Conservation (phyloP, 2,113 vertebrate genomes). For the Falco punctatus region DNA sequence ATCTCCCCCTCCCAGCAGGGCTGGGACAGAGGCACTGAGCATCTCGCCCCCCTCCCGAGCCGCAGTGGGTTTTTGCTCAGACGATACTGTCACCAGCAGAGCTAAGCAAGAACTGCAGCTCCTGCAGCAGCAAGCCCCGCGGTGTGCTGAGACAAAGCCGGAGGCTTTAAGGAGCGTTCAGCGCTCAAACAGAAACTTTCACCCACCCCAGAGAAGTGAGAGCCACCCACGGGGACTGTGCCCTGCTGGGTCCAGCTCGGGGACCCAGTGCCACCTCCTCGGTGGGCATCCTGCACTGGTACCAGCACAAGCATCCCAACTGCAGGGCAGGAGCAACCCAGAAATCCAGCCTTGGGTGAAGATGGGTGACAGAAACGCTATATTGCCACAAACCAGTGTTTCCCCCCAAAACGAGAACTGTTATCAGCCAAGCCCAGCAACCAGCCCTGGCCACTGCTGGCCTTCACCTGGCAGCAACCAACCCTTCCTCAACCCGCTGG, state of each 20-base stretch:
- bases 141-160: fast-evolving
- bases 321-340: not conserved
- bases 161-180: not conserved
- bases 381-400: fast-evolving
- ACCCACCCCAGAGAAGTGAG: not conserved
- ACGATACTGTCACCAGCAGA: conserved; percentile 52
- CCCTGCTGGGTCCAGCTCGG: fast-evolving
- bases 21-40: not conserved
- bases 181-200: not conserved
- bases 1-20: fast-evolving
- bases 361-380: not conserved
- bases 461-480: not conserved
- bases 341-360: not conserved
- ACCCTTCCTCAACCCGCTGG: fast-evolving
- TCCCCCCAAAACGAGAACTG: not conserved
- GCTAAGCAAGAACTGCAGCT: conserved; percentile 22
- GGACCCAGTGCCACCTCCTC: not conserved
- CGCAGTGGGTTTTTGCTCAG: not conserved
- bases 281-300: fast-evolving
- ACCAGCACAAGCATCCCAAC: not conserved
- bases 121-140: not conserved
- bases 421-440: not conserved
- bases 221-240: fast-evolving
- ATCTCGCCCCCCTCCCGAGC: fast-evolving
- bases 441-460: fast-evolving